Base-by-base conservation (phyloP, 2,797 vertebrate genomes). In the Coranthus polyacanthus region DNA sequence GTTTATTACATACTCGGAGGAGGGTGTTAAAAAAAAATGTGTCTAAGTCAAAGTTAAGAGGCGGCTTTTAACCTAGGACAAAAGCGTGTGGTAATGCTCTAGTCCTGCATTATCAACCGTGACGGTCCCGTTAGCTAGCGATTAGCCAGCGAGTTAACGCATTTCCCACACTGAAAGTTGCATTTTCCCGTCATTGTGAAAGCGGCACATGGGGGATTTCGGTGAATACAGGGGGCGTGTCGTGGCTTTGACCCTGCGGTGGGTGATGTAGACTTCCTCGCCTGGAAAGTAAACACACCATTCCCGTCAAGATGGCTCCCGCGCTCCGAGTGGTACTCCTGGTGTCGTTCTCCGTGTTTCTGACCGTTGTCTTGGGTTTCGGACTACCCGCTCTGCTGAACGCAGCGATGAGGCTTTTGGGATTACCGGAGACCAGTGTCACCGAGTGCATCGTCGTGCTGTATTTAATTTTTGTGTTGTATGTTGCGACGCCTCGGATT, bases 381-480 rank as follows among this genome's bases (percentile, higher is more conserved):
- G 94, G 86, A 2, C 89, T 95, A 0, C 95, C 94, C 0, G 83
- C 88, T 9, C 64, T 90, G 1, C 84, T 95, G 0, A 93, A 90
- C 68, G 68, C 75, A 0, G 21, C 72, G 3, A 90, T 88, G 63
- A 58, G 79, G 24, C 4, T 78, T 44, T n/a, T 92, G 51, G 94
- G 94, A 0, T 76, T 95, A 17, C 86, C 91, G 15, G 90, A 92
- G 57, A 88, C 90, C 0, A 94, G 88, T 1, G 93, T 92, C 0
- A 85, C 93, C 3, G 93, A 95, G 80, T 89, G 92, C 51, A 92
- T 96, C 17, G 94, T 95, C 0, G 46, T 81, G 43, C 11, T 94
- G 1, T 95, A 95, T 62, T 76, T 83, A 20, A 8, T 84, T 5
- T 94, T 94, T 42, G 93, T 95, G 43, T 3, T 93, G 58, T 94